phyloP scores from a whole-genome alignment of 1,140 invertebrate genomes.

The Anoplophora glabripennis region DNA sequence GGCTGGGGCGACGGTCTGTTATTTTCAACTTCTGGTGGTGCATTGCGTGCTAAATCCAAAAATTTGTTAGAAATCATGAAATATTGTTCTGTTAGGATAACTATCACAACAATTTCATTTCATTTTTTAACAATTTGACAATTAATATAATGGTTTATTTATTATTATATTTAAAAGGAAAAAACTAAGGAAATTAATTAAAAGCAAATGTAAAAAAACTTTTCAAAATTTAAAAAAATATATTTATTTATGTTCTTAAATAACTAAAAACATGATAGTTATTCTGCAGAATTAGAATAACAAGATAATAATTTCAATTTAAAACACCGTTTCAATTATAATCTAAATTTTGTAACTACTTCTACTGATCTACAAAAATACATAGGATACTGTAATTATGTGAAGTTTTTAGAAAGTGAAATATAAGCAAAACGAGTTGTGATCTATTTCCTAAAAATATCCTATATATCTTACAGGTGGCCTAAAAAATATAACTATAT shows the following conservation, averaged over 20 bases:
- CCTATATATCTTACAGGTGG: constrained; percentile 34
- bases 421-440: too few species aligned
- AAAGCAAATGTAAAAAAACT: too few species aligned
- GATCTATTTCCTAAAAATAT: neutral
- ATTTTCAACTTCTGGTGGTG: constrained; percentile 52
- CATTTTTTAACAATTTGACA: constrained; percentile 44
- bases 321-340: too few species aligned
- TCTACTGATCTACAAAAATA: constrained; percentile 18
- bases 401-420: too few species aligned
- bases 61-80: neutral
- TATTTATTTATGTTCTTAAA: too few species aligned
- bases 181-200: neutral
- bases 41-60: constrained; percentile 19
- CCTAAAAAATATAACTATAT: constrained; percentile 22
- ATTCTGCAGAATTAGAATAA: too few species aligned
- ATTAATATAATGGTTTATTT: constrained; percentile 1
- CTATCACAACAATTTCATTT: neutral
- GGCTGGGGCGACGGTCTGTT: constrained; percentile 60
- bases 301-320: too few species aligned
- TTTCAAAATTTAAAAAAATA: too few species aligned
- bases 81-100: constrained; percentile 10
- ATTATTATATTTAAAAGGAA: neutral
- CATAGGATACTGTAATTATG: constrained; percentile 24
- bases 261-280: too few species aligned
- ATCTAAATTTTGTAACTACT: too few species aligned